phyloP scores from a whole-genome alignment of 2,888 invertebrate species.

The Agrochola litura region DNA sequence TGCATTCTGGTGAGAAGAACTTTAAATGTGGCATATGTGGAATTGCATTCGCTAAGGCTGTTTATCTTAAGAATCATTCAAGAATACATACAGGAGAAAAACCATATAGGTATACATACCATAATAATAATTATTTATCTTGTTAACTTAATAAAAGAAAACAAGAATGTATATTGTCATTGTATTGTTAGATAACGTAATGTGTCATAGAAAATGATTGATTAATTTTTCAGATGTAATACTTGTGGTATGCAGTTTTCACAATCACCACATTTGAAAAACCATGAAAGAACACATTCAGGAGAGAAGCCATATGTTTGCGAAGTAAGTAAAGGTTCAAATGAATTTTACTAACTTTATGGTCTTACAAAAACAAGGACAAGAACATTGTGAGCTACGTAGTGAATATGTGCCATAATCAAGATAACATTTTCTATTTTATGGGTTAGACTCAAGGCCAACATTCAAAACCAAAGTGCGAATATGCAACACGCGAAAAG shows the following conservation, averaged over 20 bases:
- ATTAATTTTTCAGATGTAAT: constrained; percentile 92
- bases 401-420: not conserved
- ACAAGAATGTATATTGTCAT: not conserved
- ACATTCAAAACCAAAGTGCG: not conserved
- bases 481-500: not conserved
- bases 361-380: not conserved
- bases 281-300: constrained; percentile 96
- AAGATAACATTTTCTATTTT: not conserved
- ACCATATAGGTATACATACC: constrained; percentile 80
- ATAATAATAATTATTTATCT: not conserved
- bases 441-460: not conserved
- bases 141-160: not conserved
- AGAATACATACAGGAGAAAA: constrained; percentile 95
- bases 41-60: constrained; percentile 96
- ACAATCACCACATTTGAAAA: constrained; percentile 96
- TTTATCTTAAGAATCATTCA: constrained; percentile 97
- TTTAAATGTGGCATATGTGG: constrained; percentile 97
- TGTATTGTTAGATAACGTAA: not conserved
- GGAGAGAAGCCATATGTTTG: constrained; percentile 97
- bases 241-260: constrained; percentile 98
- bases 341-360: not conserved
- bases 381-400: not conserved
- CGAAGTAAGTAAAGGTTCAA: constrained; percentile 87
- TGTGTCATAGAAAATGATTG: not conserved
- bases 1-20: constrained; percentile 95